Percentiles rank a stretch among this genome's conserved stretches.
phyloP scores from a whole-genome alignment of 2,113 vertebrate genomes.

The Rhinolophus sinicus region DNA sequence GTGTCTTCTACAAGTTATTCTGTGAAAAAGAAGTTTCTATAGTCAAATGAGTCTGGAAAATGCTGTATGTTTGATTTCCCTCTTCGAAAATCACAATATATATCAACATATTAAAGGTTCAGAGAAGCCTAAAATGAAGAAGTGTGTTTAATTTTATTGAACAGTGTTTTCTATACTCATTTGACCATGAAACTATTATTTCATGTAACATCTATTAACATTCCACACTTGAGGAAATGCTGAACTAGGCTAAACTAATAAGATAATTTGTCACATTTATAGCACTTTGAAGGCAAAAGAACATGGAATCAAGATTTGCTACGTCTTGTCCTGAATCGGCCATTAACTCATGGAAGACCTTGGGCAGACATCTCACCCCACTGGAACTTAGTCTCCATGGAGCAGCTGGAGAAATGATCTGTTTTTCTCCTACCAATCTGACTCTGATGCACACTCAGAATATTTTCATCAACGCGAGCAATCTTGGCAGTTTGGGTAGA shows the following conservation, averaged over 20 bases:
- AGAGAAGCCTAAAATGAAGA: constrained; percentile 78
- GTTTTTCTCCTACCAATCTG: background rate
- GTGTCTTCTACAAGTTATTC: constrained; percentile 36
- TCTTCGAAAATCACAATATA: constrained; percentile 59
- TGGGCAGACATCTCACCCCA: background rate
- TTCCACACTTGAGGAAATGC: constrained; percentile 79
- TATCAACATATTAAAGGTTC: constrained; percentile 76
- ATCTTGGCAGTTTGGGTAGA: constrained; percentile 55
- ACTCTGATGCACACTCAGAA: background rate
- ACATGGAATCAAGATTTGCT: constrained; percentile 72
- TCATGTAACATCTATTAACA: constrained; percentile 80
- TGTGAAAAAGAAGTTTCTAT: constrained; percentile 20
- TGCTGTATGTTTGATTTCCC: constrained; percentile 55
- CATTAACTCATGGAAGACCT: constrained; percentile 30
- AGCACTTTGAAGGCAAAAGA: constrained; percentile 64
- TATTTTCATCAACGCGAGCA: constrained; percentile 7
- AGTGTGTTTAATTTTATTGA: constrained; percentile 81
- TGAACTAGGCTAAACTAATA: constrained; percentile 81
- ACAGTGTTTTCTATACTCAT: constrained; percentile 73
- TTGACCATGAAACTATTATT: constrained; percentile 81
- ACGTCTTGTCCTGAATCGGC: constrained; percentile 15
- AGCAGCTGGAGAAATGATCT: background rate
- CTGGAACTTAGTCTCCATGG: background rate
- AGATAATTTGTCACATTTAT: constrained; percentile 79
- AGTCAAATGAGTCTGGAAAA: constrained; percentile 63